Conservation (phyloP, 2,888 invertebrate genomes). For the Drosophila affinis region DNA sequence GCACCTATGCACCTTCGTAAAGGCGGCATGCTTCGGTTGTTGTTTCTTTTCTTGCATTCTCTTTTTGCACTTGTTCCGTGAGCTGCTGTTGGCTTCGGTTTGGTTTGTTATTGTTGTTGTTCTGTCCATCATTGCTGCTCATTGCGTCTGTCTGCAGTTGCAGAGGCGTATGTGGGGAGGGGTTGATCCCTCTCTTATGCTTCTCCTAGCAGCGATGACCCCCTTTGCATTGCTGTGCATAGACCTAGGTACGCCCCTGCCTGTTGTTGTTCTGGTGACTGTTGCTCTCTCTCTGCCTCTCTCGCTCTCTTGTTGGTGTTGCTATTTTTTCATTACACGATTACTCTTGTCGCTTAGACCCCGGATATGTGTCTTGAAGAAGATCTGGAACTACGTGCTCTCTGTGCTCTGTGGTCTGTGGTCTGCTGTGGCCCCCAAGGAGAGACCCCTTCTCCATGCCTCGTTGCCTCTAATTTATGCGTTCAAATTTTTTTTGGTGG, state of each 20-base stretch:
- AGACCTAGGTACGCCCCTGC: neutral
- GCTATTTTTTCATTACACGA: slow-evolving; percentile 17
- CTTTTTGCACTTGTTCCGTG: neutral
- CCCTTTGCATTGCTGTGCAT: neutral
- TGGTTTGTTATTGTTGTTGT: neutral
- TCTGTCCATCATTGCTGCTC: neutral
- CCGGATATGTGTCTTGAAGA: slow-evolving; percentile 36
- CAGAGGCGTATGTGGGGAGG: neutral
- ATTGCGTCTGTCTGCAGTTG: neutral
- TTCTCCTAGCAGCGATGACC: neutral
- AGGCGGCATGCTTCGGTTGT: neutral
- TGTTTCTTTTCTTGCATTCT: neutral
- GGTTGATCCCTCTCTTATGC: neutral
- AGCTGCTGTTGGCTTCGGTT: neutral
- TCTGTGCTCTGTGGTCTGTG: neutral
- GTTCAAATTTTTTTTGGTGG: slow-evolving; percentile 12
- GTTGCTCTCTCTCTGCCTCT: slow-evolving; percentile 39
- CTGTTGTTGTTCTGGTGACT: slow-evolving; percentile 24
- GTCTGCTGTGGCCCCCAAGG: neutral
- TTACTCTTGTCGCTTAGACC: slow-evolving; percentile 25
- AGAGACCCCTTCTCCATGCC: neutral
- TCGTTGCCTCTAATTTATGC: slow-evolving; percentile 59
- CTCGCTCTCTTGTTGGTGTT: slow-evolving; percentile 29
- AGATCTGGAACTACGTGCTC: slow-evolving; percentile 9
- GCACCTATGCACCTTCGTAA: neutral